Evolutionary conservation across 2,888 invertebrate species (phyloP), one percentile per base, ranked within the genome.

Genomic region (Aspidapion aeneum): DNA sequence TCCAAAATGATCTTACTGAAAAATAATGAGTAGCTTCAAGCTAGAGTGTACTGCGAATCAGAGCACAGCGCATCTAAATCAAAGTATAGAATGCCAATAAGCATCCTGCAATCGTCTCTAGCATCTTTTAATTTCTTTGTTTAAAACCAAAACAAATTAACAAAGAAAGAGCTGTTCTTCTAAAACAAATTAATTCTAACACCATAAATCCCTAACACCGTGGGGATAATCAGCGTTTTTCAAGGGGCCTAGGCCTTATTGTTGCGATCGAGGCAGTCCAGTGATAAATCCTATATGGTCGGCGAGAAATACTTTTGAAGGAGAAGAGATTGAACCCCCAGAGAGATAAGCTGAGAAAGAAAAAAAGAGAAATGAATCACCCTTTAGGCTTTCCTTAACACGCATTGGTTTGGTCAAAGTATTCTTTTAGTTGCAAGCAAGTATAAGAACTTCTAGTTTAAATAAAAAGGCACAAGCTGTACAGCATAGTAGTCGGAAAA

Each of bases 331-430:
- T 56, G 18, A 48, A 49, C 59, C 59, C 63, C 63, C 63, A 49
- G 56, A 35, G 59, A 59, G 63, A 63, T 55, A 19, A 50, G 55
- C 21, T 51, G 52, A 55, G 60, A 51, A n/a, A n/a, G n/a, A n/a
- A 63, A 49, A 60, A 56, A 59, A 12, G 56, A 20, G 55, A 63
- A 60, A 63, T 63, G 63, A 63, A 63, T 63, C 63, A 63, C 63
- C 59, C 59, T 63, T 56, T 60, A 35, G 57, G 54, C 51, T 54
- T 51, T 57, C 52, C 21, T 22, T 58, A 50, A 58, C 58, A 52
- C 58, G 57, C 58, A 62, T 58, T 54, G 22, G 51, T 19, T 20
- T 58, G 16, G 35, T 54, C 52, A 35, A 35, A 35, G 35, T 35
- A 35, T 35, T n/a, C n/a, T n/a, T n/a, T n/a, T n/a, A n/a, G n/a